These are phyloP conservation scores for Patella depressa DNA, from an alignment of 2,888 invertebrate species.

Conservation along the genomic window DNA sequence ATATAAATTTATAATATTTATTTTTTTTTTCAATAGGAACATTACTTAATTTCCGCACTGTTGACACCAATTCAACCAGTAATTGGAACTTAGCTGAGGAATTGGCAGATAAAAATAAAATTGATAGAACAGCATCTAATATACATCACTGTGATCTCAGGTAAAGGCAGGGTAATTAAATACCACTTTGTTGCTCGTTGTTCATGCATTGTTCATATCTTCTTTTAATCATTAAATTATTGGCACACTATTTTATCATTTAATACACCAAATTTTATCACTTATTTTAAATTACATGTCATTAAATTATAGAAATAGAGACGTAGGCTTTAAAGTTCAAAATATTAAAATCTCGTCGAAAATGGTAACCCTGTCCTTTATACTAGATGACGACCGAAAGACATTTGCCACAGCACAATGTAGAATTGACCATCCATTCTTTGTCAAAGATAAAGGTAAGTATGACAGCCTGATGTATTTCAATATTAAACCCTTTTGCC, in stretches of 20 bases:
- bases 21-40: slow-evolving; percentile 14
- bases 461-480: neutral
- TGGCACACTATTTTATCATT: too few relatives aligned
- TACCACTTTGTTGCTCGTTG: neutral
- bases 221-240: too few relatives aligned
- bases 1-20: too few relatives aligned
- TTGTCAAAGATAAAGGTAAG: slow-evolving; percentile 69
- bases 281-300: too few relatives aligned
- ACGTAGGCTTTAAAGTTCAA: too few relatives aligned
- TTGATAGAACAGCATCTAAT: slow-evolving; percentile 3
- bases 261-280: too few relatives aligned
- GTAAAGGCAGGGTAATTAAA: neutral
- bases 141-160: neutral
- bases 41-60: slow-evolving; percentile 10
- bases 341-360: too few relatives aligned
- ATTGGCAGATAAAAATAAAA: slow-evolving; percentile 19
- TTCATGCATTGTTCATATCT: too few relatives aligned
- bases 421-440: slow-evolving; percentile 68
- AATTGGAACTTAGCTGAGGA: slow-evolving; percentile 30
- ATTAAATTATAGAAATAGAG: too few relatives aligned
- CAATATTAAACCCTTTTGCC: neutral
- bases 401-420: slow-evolving; percentile 51
- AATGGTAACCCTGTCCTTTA: too few relatives aligned
- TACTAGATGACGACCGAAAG: too few relatives aligned
- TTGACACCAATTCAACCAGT: neutral